Evolutionary conservation across 2,797 vertebrate genomes (phyloP).

Genomic region (Galago senegalensis): DNA sequence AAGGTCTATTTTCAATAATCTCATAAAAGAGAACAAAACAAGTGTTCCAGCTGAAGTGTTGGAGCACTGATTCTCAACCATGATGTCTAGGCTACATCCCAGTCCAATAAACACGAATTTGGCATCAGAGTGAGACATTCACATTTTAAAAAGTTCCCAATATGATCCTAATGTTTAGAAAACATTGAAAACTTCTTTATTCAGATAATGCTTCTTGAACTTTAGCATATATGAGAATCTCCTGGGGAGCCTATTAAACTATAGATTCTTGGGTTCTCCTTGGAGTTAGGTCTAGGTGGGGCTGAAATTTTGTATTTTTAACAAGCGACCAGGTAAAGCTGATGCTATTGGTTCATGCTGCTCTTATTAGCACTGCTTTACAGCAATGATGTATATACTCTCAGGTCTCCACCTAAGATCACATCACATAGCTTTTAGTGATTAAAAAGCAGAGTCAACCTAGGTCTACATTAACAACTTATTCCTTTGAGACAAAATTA

Average conservation of each 20-base stretch:
- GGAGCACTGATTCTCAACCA: not conserved
- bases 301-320: constrained; percentile 8
- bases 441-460: not conserved
- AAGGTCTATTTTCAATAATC: constrained; percentile 39
- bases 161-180: not conserved
- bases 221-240: not conserved
- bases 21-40: not conserved
- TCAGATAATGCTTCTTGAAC: not conserved
- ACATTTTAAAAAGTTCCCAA: not conserved
- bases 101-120: constrained; percentile 24
- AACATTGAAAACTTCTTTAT: not conserved
- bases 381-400: not conserved
- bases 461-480: not conserved
- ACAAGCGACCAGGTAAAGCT: constrained; percentile 47
- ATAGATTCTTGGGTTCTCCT: not conserved
- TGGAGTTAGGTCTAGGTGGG: not conserved
- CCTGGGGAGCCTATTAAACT: constrained; percentile 48
- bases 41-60: not conserved
- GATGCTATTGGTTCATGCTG: not conserved
- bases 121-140: not conserved
- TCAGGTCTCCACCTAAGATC: not conserved
- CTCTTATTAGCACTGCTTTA: not conserved
- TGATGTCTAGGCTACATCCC: not conserved
- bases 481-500: not conserved
- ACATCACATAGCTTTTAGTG: not conserved